Percentiles rank a stretch among this genome's conserved stretches.
Evolutionary conservation across 1,140 invertebrate genomes (phyloP).

Genomic region (Cyrtorhinus lividipennis): DNA sequence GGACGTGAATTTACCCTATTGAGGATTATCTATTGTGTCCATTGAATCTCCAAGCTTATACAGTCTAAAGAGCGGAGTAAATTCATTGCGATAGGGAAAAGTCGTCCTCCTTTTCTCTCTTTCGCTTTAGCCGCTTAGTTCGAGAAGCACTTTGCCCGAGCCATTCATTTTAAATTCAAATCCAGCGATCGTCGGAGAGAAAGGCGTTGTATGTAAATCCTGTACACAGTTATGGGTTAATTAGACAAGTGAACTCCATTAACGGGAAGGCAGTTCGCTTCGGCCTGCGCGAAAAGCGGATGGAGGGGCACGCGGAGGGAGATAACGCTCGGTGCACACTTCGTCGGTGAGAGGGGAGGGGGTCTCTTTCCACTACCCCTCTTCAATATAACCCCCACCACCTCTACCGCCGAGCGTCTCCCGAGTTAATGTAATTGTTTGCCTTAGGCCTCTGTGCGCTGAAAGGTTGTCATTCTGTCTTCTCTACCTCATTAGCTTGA

Average conservation of each 20-base stretch:
- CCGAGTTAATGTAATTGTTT: constrained; percentile 11
- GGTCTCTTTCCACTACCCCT: not conserved
- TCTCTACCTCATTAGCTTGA: constrained; percentile 12
- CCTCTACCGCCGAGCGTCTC: not conserved
- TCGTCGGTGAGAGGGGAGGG: not conserved
- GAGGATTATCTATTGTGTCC: too few relatives aligned
- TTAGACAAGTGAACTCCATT: constrained; percentile 13
- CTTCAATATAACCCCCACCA: too few relatives aligned
- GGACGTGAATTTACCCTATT: too few relatives aligned
- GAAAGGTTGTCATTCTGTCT: constrained; percentile 10
- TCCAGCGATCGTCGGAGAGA: not conserved
- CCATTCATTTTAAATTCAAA: constrained; percentile 14
- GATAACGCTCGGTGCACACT: not conserved
- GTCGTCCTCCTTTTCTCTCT: too few relatives aligned
- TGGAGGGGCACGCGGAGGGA: not conserved
- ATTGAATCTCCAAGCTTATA: too few relatives aligned
- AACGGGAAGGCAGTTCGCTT: not conserved
- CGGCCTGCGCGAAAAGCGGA: not conserved
- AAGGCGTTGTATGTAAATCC: constrained; percentile 10
- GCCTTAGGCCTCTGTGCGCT: constrained; percentile 1
- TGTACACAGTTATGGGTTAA: constrained; percentile 13
- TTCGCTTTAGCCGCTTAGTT: too few relatives aligned
- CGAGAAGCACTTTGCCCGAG: too few relatives aligned
- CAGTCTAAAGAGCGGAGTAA: too few relatives aligned
- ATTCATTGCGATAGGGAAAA: too few relatives aligned